phyloP scores from a whole-genome alignment of 2,888 invertebrate species.

The Cheilosia grossa region DNA sequence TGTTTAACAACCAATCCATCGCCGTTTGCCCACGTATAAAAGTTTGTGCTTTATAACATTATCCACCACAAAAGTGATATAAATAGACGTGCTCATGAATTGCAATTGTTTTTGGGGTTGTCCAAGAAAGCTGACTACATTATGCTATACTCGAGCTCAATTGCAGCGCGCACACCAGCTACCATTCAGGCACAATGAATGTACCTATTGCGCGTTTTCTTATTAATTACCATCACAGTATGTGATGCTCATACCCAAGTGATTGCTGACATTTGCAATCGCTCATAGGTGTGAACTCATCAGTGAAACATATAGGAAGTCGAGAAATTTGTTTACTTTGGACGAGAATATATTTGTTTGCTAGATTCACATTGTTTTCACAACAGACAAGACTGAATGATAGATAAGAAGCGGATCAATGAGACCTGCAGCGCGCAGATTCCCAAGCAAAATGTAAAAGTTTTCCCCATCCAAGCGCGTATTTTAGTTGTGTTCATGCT shows the following conservation, averaged over 20 bases:
- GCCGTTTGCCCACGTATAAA: not conserved
- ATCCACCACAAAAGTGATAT: not conserved
- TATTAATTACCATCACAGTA: conserved; percentile 23
- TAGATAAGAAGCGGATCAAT: conserved; percentile 13
- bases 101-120: conserved; percentile 11
- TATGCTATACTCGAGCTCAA: not conserved
- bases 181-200: not conserved
- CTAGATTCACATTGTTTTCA: conserved; percentile 4
- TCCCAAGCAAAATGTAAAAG: not conserved
- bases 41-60: not conserved
- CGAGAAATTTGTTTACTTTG: not conserved
- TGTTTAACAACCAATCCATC: not conserved
- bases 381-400: not conserved
- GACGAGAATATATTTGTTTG: not conserved
- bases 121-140: not conserved
- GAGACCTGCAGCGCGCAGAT: not conserved
- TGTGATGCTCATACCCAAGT: conserved; percentile 21
- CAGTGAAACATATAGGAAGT: not conserved
- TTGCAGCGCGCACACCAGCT: not conserved
- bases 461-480: not conserved
- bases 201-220: conserved; percentile 18
- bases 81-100: conserved; percentile 26
- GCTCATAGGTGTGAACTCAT: conserved; percentile 25
- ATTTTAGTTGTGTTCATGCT: not conserved
- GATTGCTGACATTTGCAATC: not conserved